Base-by-base conservation (phyloP, 2,113 vertebrate genomes). In the Synchiropus splendidus region DNA sequence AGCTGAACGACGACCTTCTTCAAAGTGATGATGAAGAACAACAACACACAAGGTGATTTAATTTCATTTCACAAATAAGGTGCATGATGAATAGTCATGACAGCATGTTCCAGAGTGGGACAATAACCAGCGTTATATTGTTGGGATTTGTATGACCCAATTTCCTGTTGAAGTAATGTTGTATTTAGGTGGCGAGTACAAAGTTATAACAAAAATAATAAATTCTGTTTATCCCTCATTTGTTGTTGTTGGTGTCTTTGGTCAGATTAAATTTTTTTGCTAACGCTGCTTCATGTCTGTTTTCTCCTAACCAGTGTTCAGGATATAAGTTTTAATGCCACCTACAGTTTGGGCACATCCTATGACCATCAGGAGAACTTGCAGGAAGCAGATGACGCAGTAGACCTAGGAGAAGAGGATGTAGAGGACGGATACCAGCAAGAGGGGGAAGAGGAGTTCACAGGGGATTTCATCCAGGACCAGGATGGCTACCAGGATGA, bases 21-120 rank as follows among this genome's bases (percentile, higher is more conserved):
- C 93, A 94, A 61, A 98, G 94, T 67, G 95, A 98, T 55, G 94
- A 97, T 16, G 94, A 98, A 67, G 92, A 94, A 10, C 37, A 78
- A 27, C 21, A 27, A 4, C 4, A 27, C 21, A 27, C 21, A 5
- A 5, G 21, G 21, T 27, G 8, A 27, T 27, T 27, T 8, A 27
- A 27, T 27, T 5, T 4, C 21, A 27, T 5, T 27, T 27, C 8
- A 8, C 21, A 27, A 27, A 5, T 27, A 27, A 27, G 21, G 4
- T 27, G 8, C 4, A 27, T 27, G 8, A 27, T 5, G 4, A 27
- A 27, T 27, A 27, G 4, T 27, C 21, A 27, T 5, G 8, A 27
- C 21, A 27, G 4, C 21, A 27, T 27, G 4, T 27, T 27, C 4
- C 21, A 27, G 4, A 27, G 21, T 27, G 4, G 21, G 8, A 8